Evolutionary conservation across 1,140 invertebrate genomes (phyloP).

Genomic region (Pentalonia nigronervosa): DNA sequence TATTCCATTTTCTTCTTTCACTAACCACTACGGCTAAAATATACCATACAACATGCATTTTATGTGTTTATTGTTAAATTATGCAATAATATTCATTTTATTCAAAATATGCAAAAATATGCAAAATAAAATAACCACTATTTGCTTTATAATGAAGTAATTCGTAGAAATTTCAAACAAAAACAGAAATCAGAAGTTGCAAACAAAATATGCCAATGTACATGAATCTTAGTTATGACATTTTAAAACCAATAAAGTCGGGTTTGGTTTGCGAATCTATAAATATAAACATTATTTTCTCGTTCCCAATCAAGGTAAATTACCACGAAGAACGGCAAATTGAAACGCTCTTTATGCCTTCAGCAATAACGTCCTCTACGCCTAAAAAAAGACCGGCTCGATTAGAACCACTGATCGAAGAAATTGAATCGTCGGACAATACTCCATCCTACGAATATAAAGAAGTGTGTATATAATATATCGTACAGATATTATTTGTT

Average conservation of each 20-base stretch:
- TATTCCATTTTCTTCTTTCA: no score
- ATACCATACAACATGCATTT: no score
- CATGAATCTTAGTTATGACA: neutral
- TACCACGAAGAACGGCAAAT: neutral
- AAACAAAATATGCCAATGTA: no score
- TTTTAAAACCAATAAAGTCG: neutral
- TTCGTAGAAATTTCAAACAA: no score
- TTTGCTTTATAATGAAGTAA: no score
- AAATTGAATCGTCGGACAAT: conserved; percentile 40
- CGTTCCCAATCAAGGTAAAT: neutral
- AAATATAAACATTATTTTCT: neutral
- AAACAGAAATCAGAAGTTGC: no score
- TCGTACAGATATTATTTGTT: neutral
- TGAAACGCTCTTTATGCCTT: neutral
- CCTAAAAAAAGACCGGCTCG: neutral
- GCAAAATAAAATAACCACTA: no score
- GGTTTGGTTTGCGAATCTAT: neutral
- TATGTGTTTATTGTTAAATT: no score
- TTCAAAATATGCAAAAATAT: no score
- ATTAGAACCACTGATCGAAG: conserved; percentile 9
- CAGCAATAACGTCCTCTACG: neutral
- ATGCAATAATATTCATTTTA: no score
- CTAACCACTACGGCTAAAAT: no score
- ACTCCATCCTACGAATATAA: conserved; percentile 16
- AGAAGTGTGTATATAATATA: neutral